Conservation (phyloP, 2,888 invertebrate genomes). For the Cephus spinipes region DNA sequence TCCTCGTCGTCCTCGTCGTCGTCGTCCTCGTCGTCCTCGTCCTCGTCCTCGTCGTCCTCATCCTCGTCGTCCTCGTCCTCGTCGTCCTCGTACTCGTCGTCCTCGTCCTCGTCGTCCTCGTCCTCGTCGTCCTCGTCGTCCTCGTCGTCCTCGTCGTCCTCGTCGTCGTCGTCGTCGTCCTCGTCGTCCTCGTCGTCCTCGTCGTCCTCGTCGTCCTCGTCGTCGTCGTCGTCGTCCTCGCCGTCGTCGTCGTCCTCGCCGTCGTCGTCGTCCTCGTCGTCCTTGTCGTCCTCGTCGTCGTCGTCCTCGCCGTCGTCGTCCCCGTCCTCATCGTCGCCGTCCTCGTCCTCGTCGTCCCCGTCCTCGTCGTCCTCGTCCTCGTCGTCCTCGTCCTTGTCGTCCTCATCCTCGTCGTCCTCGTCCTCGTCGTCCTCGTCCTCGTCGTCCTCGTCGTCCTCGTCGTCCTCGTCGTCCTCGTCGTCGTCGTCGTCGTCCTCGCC, state of each 20-base stretch:
- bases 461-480: slow-evolving; percentile 88
- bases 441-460: slow-evolving; percentile 89
- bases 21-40: too few relatives aligned
- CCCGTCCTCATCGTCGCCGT: too few relatives aligned
- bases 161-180: slow-evolving; percentile 75
- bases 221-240: slow-evolving; percentile 54
- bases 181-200: slow-evolving; percentile 70
- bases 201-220: slow-evolving; percentile 33
- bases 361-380: too few relatives aligned
- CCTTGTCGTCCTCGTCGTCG: too few relatives aligned
- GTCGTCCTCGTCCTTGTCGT: too few relatives aligned
- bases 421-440: too few relatives aligned
- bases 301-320: too few relatives aligned
- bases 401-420: too few relatives aligned
- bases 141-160: slow-evolving; percentile 47
- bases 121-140: background rate
- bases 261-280: slow-evolving; percentile 36
- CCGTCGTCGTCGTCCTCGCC: slow-evolving; percentile 52
- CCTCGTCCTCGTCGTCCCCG: too few relatives aligned
- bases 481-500: slow-evolving; percentile 79
- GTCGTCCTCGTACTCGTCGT: too few relatives aligned
- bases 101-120: background rate
- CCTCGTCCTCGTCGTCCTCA: too few relatives aligned
- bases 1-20: too few relatives aligned
- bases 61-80: background rate